Conservation (phyloP, 53 echinoderm and acorn worm genomes). For the Arbacia lixula region DNA sequence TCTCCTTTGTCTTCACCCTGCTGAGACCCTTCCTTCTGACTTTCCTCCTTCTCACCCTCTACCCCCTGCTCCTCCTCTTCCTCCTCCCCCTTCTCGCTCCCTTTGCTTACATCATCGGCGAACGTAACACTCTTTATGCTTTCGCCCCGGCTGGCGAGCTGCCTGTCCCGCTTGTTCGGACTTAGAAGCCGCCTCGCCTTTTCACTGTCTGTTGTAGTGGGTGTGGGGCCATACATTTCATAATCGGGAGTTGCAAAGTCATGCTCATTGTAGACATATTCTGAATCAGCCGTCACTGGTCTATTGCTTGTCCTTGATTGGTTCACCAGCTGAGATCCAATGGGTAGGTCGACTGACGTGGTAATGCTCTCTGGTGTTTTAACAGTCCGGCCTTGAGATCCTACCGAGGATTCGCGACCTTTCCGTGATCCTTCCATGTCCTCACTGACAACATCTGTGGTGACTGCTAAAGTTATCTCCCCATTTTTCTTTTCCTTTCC, state of each 20-base stretch:
- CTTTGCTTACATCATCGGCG: slow-evolving; percentile 77
- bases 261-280: slow-evolving; percentile 70
- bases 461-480: slow-evolving; percentile 8
- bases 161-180: slow-evolving; percentile 9
- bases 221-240: slow-evolving; percentile 69
- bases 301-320: slow-evolving; percentile 44
- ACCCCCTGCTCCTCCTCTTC: not conserved
- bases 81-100: slow-evolving; percentile 29
- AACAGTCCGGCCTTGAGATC: slow-evolving; percentile 3
- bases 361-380: slow-evolving; percentile 55
- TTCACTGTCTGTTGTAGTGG: slow-evolving; percentile 45
- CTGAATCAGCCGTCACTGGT: slow-evolving; percentile 54
- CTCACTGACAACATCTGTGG: slow-evolving; percentile 39
- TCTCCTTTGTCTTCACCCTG: slow-evolving; percentile 1
- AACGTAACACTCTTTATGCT: slow-evolving; percentile 90
- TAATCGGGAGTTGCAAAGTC: slow-evolving; percentile 94
- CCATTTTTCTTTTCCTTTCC: slow-evolving; percentile 1
- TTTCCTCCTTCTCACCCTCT: slow-evolving; percentile 22
- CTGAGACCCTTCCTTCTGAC: slow-evolving; percentile 2
- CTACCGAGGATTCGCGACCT: not conserved
- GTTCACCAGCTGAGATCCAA: not conserved
- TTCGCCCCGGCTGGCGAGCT: slow-evolving; percentile 70
- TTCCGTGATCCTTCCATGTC: slow-evolving; percentile 21
- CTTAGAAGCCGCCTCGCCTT: slow-evolving; percentile 25
- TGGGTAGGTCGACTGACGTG: slow-evolving; percentile 38